phyloP scores from a whole-genome alignment of 1,140 invertebrate genomes.

The Heliothis subflexa region DNA sequence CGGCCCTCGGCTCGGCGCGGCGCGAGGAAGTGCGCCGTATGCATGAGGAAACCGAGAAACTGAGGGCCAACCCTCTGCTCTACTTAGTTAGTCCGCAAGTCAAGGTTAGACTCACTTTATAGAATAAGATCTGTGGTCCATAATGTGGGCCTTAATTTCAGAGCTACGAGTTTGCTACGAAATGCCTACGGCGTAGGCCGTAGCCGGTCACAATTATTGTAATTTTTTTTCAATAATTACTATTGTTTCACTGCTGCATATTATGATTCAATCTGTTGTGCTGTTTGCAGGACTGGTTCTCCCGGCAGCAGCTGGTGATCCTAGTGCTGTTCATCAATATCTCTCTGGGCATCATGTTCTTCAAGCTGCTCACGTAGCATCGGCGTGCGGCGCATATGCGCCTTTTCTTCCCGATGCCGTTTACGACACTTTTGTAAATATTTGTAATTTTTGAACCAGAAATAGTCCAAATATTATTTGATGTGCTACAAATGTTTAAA shows the following conservation, averaged over 20 bases:
- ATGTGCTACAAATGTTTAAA: slow-evolving; percentile 65
- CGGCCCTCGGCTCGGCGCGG: slow-evolving; percentile 95
- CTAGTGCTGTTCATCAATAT: slow-evolving; percentile 98
- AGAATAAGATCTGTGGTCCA: no score
- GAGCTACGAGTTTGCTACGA: slow-evolving; percentile 10
- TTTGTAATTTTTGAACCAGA: slow-evolving; percentile 65
- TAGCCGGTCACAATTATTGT: no score
- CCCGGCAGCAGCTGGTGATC: slow-evolving; percentile 97
- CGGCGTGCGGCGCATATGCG: slow-evolving; percentile 77
- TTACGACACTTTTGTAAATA: slow-evolving; percentile 68
- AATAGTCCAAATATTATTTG: slow-evolving; percentile 61
- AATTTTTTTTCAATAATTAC: no score
- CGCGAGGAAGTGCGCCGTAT: slow-evolving; percentile 97
- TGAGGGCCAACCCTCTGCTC: slow-evolving; percentile 96
- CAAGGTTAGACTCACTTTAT: slow-evolving; percentile 90
- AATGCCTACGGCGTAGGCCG: background rate
- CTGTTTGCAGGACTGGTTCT: slow-evolving; percentile 97
- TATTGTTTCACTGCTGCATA: background rate
- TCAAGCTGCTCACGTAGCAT: slow-evolving; percentile 97
- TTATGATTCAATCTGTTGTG: slow-evolving; percentile 26
- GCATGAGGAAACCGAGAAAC: slow-evolving; percentile 96
- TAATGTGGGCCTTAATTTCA: background rate
- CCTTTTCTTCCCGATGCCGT: slow-evolving; percentile 54
- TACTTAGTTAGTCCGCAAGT: slow-evolving; percentile 98
- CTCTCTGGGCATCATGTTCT: slow-evolving; percentile 98